Base-by-base conservation (phyloP, 1,140 invertebrate species). In the Lutraria rhynchaena region DNA sequence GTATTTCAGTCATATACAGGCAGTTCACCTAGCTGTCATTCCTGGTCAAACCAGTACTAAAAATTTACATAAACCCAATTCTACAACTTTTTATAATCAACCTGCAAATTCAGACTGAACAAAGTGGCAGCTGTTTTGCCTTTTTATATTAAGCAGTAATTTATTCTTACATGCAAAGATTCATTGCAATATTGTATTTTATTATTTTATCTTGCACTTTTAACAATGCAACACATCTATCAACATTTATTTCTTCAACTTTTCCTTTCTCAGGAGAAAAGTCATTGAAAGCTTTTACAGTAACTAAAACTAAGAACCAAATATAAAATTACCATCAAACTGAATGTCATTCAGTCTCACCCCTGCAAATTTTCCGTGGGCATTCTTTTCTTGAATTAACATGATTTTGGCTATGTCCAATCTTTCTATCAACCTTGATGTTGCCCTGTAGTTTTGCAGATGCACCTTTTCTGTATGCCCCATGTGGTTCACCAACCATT, bases 391-490 rank as follows among this genome's bases (percentile, higher is more conserved):
- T 29, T 76, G 73, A 19, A 76, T 49, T 22, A 76, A 33, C 73
- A 76, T 76, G 4, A 76, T 27, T 51, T 76, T 76, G n/a, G 57
- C 57, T 29, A 76, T 63, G n/a, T 76, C 73, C 27, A 76, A 35
- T 31, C 58, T 31, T 46, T 76, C 73, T 49, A 76, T 63, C 19
- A 61, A 49, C n/a, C 73, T 44, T 29, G 73, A 76, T 31, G 73
- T 76, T 44, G 35, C 29, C 15, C 73, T 60, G 58, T 63, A 76
- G 58, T 61, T 35, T 22, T 33, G 19, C 44, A 46, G 19, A 31
- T 76, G 37, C 22, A 63, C 57, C 17, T 63, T 46, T 41, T 29
- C 13, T 11, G 73, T 63, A n/a, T 76, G 73, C 15, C 58, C 73
- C 3, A 61, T 17, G 33, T 76, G 41, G 15, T 33, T 46, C 17